phyloP scores from a whole-genome alignment of 2,797 vertebrate species.

The Anguilla anguilla region DNA sequence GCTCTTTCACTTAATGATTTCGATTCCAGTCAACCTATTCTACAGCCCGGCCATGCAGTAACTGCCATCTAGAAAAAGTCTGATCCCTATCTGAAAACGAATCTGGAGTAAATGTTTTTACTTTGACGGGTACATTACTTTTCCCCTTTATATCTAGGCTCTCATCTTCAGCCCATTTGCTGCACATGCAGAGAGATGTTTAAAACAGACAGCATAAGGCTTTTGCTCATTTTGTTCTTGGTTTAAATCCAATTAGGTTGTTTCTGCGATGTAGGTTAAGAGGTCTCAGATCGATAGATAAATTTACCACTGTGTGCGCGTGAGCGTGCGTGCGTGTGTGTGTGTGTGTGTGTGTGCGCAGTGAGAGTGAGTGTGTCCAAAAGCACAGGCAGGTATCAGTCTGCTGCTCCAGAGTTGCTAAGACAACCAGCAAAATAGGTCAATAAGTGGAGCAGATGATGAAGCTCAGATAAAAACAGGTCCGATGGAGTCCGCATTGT shows the following conservation, averaged over 20 bases:
- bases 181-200: background rate
- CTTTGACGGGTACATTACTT: background rate
- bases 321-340: too few species aligned
- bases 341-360: background rate
- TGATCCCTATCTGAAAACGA: background rate
- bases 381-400: constrained; percentile 59
- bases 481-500: constrained; percentile 31
- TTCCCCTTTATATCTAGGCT: background rate
- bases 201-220: background rate
- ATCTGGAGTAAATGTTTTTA: background rate
- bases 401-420: constrained; percentile 66
- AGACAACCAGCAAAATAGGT: constrained; percentile 71
- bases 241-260: background rate
- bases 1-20: background rate
- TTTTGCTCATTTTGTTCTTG: too few species aligned
- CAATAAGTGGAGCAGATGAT: constrained; percentile 71
- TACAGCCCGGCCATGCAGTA: background rate
- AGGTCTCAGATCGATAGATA: constrained; percentile 68
- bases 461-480: constrained; percentile 54
- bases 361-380: constrained; percentile 33
- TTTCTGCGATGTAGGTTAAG: constrained; percentile 43
- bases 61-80: background rate
- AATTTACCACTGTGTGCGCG: constrained; percentile 47
- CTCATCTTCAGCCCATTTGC: background rate
- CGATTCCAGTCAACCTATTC: background rate